These are phyloP conservation scores for Pantala flavescens DNA, from an alignment of 1,140 invertebrate species.

Conservation along the genomic window DNA sequence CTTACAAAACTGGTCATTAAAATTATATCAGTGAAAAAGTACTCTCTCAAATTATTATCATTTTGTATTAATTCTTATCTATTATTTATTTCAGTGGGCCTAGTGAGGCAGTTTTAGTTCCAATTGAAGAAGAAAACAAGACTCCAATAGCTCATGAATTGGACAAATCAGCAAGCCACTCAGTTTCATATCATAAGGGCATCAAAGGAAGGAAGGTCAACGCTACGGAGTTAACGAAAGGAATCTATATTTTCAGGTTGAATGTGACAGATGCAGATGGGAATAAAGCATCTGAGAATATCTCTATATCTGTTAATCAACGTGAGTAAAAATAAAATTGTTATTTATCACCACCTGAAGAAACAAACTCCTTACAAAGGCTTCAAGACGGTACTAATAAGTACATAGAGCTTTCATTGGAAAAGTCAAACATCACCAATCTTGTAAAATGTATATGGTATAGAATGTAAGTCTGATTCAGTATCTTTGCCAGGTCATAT, in stretches of 20 bases:
- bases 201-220: slow-evolving; percentile 38
- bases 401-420: too few species aligned
- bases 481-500: too few species aligned
- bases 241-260: slow-evolving; percentile 71
- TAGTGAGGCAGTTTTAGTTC: slow-evolving; percentile 35
- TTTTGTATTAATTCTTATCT: too few species aligned
- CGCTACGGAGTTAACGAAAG: slow-evolving; percentile 69
- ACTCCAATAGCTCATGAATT: background rate
- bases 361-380: too few species aligned
- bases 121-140: slow-evolving; percentile 12
- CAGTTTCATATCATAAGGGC: slow-evolving; percentile 23
- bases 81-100: slow-evolving; percentile 41
- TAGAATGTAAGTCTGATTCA: too few species aligned
- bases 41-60: too few species aligned
- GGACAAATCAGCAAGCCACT: background rate
- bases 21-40: too few species aligned
- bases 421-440: too few species aligned
- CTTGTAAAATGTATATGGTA: too few species aligned
- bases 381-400: too few species aligned
- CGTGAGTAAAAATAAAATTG: slow-evolving; percentile 48
- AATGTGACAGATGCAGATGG: slow-evolving; percentile 75
- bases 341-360: too few species aligned
- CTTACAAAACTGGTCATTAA: too few species aligned
- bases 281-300: slow-evolving; percentile 60
- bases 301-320: slow-evolving; percentile 75